phyloP scores from a whole-genome alignment of 2,888 invertebrate genomes.

The Brachyptera risi region DNA sequence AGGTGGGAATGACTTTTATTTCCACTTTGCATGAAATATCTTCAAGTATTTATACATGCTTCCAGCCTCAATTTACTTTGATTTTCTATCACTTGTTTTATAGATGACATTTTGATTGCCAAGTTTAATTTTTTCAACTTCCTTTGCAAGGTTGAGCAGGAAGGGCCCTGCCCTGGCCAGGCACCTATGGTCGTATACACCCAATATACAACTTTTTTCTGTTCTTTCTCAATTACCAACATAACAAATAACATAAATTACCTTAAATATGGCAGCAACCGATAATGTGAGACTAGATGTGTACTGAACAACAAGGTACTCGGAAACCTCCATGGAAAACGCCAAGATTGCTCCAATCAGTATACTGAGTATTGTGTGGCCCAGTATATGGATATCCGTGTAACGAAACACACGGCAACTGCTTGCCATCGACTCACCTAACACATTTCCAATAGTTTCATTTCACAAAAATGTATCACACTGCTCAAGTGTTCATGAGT shows the following conservation, averaged over 20 bases:
- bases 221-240: background rate
- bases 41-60: too few relatives aligned
- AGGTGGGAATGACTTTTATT: too few relatives aligned
- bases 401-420: constrained; percentile 49
- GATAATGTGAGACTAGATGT: constrained; percentile 96
- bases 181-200: too few relatives aligned
- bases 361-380: constrained; percentile 55
- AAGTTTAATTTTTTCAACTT: too few relatives aligned
- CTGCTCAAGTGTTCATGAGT: too few relatives aligned
- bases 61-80: too few relatives aligned
- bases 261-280: constrained; percentile 95
- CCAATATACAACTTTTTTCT: background rate
- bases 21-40: too few relatives aligned
- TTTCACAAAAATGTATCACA: too few relatives aligned
- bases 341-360: constrained; percentile 80
- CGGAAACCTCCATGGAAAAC: constrained; percentile 91
- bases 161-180: too few relatives aligned
- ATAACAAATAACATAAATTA: constrained; percentile 43
- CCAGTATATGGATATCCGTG: constrained; percentile 43
- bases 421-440: constrained; percentile 49
- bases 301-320: constrained; percentile 87
- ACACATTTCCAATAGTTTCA: background rate
- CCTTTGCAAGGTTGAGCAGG: too few relatives aligned
- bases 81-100: too few relatives aligned
- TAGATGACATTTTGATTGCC: too few relatives aligned